These are phyloP conservation scores for Argyrosomus regius DNA, from an alignment of 2,797 vertebrate genomes.

Conservation along the genomic window DNA sequence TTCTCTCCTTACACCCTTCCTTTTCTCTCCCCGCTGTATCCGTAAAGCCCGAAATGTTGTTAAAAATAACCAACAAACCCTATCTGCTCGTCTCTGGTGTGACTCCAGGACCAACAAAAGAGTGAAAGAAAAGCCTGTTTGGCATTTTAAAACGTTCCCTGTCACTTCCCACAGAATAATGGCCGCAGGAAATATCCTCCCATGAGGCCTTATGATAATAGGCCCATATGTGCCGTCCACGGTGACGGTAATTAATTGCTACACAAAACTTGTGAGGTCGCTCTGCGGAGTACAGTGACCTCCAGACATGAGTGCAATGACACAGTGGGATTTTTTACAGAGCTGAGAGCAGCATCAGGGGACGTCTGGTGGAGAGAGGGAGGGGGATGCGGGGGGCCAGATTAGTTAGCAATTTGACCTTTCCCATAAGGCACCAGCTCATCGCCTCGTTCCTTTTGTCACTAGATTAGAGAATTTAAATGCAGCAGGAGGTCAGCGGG, in stretches of 20 bases:
- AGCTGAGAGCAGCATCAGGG: conserved; percentile 2
- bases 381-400: background rate
- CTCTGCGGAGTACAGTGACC: conserved; percentile 58
- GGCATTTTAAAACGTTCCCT: conserved; percentile 61
- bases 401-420: conserved; percentile 66
- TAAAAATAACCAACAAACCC: conserved; percentile 46
- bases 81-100: conserved; percentile 13
- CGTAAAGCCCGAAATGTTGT: background rate
- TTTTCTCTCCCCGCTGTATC: background rate
- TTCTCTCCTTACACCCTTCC: background rate
- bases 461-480: conserved; percentile 57
- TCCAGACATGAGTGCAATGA: conserved; percentile 69
- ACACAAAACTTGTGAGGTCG: conserved; percentile 57
- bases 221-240: conserved; percentile 57
- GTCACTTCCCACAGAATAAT: conserved; percentile 62
- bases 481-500: conserved; percentile 30
- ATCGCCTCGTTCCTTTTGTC: conserved; percentile 43
- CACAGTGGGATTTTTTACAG: conserved; percentile 45
- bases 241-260: conserved; percentile 73
- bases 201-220: conserved; percentile 69
- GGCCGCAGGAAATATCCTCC: conserved; percentile 62
- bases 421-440: conserved; percentile 53
- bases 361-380: background rate
- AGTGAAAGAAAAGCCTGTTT: conserved; percentile 35
- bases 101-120: conserved; percentile 21